These are phyloP conservation scores for Tarsius wallacei DNA, from an alignment of 2,797 vertebrate genomes.

Conservation along the genomic window DNA sequence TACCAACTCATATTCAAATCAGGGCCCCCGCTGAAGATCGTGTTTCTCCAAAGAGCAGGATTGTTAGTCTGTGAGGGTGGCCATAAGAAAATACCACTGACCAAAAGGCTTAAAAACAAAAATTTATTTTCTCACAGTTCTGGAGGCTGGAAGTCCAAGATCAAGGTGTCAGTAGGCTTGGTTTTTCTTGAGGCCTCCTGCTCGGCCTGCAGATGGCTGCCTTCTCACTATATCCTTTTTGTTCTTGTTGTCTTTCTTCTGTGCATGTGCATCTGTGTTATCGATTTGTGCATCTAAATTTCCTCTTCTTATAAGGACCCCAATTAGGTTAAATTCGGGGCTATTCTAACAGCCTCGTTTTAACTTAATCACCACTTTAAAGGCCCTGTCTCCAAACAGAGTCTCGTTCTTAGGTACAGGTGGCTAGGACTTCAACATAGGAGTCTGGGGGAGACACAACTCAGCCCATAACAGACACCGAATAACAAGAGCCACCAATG, in stretches of 20 bases:
- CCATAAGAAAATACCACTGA: neutral
- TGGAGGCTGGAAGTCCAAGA: neutral
- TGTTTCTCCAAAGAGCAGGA: neutral
- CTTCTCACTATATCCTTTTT: neutral
- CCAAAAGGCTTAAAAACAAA: neutral
- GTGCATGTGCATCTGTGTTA: rapidly evolving
- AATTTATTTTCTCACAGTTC: neutral
- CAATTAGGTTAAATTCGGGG: neutral
- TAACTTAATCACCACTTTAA: neutral
- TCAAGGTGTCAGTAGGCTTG: neutral
- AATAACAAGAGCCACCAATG: neutral
- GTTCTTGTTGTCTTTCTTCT: neutral
- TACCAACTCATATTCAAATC: too few species aligned
- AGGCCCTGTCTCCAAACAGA: neutral
- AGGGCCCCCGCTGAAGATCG: rapidly evolving
- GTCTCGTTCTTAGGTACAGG: neutral
- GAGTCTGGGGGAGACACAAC: neutral
- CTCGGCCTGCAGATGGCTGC: rapidly evolving
- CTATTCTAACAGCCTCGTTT: rapidly evolving
- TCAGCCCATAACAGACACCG: neutral
- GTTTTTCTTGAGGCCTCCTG: neutral
- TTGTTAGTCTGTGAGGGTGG: too few species aligned
- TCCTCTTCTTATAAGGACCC: neutral
- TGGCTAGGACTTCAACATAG: neutral
- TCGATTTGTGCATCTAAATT: neutral